phyloP scores from a whole-genome alignment of 2,888 invertebrate species.

The Ectropis crepuscularia region DNA sequence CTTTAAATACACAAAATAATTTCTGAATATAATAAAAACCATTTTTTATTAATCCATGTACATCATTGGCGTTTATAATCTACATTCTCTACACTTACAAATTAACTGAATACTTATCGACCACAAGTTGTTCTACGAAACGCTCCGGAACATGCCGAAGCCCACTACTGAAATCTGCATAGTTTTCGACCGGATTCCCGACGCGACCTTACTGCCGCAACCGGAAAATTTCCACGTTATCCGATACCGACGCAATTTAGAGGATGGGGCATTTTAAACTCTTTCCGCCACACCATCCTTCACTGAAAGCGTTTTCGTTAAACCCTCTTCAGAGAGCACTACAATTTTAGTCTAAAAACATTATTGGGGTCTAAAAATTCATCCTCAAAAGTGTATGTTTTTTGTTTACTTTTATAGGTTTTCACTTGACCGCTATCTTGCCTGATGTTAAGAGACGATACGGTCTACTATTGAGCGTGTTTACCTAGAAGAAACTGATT shows the following conservation, averaged over 20 bases:
- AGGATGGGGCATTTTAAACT: conserved; percentile 1
- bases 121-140: conserved; percentile 27
- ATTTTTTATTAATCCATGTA: too few relatives aligned
- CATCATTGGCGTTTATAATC: too few relatives aligned
- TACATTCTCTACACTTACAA: conserved; percentile 3
- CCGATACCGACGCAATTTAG: conserved; percentile 7
- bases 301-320: neutral
- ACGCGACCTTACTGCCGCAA: conserved; percentile 57
- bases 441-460: too few relatives aligned
- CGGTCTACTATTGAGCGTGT: too few relatives aligned
- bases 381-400: too few relatives aligned
- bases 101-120: conserved; percentile 18
- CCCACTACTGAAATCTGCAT: conserved; percentile 54
- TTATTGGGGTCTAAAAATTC: too few relatives aligned
- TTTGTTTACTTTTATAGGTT: too few relatives aligned
- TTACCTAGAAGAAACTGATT: too few relatives aligned
- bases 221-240: conserved; percentile 12
- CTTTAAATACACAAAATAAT: too few relatives aligned
- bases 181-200: conserved; percentile 61
- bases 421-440: too few relatives aligned
- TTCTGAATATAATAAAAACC: too few relatives aligned
- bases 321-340: neutral
- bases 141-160: conserved; percentile 43
- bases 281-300: neutral
- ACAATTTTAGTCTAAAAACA: neutral